Percentiles rank a stretch among this genome's conserved stretches.
phyloP scores from a whole-genome alignment of 1,140 invertebrate species.

The Chionoecetes opilio region DNA sequence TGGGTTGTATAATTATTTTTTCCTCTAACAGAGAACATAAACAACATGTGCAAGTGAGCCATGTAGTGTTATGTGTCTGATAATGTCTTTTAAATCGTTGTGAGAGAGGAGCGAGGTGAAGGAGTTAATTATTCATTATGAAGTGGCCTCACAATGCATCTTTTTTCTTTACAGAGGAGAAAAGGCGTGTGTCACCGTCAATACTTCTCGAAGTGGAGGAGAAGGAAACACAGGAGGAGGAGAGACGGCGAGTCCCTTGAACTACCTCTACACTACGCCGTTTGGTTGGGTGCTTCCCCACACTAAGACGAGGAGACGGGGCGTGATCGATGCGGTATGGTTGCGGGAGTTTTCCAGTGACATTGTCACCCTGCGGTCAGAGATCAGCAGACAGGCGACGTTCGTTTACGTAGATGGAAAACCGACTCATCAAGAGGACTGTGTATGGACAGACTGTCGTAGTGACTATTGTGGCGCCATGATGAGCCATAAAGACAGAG shows the following conservation, averaged over 20 bases:
- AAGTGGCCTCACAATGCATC: neutral
- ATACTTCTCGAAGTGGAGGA: neutral
- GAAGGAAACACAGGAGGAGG: neutral
- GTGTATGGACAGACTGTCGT: neutral
- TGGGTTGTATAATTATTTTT: too few relatives aligned
- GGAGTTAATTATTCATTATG: neutral
- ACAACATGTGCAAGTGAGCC: neutral
- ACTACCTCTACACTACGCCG: neutral
- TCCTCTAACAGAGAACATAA: neutral
- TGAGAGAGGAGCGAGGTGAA: neutral
- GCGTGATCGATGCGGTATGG: constrained; percentile 3
- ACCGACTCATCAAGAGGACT: neutral
- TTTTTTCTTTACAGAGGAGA: neutral
- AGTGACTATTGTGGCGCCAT: neutral
- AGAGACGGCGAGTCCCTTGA: neutral
- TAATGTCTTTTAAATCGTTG: neutral
- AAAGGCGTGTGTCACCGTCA: neutral
- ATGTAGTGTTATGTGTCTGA: neutral
- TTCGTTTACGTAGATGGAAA: neutral
- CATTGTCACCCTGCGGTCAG: neutral
- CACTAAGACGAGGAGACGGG: neutral
- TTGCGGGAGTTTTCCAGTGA: neutral
- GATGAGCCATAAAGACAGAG: neutral
- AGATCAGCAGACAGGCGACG: neutral
- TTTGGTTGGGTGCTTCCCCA: constrained; percentile 43